phyloP scores from a whole-genome alignment of 2,113 vertebrate species.

The Neotragus pygmaeus region DNA sequence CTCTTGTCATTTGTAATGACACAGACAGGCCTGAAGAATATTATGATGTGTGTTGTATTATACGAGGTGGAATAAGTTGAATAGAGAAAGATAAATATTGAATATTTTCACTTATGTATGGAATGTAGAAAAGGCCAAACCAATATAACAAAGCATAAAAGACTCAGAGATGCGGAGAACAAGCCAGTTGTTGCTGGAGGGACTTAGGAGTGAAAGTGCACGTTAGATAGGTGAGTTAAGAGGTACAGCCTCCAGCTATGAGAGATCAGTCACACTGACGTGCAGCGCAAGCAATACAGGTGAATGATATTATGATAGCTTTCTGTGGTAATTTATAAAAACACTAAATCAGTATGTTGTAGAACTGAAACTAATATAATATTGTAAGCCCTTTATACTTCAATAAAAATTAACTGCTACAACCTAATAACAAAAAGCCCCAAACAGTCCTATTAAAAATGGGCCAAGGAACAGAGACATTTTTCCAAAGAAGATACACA shows the following conservation, averaged over 20 bases:
- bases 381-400: neutral
- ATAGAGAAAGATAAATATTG: neutral
- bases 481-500: neutral
- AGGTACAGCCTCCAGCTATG: neutral
- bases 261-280: neutral
- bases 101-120: neutral
- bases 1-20: neutral
- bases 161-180: neutral
- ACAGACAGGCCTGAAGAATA: neutral
- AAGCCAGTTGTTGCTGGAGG: neutral
- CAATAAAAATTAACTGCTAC: neutral
- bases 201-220: neutral
- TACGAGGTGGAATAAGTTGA: neutral
- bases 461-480: neutral
- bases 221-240: neutral
- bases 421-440: neutral
- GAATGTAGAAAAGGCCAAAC: neutral
- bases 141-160: neutral
- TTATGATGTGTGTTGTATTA: neutral
- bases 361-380: neutral
- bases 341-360: neutral
- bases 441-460: neutral
- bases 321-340: neutral
- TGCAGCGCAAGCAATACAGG: neutral
- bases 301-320: neutral